Base-by-base conservation (phyloP, 2,113 vertebrate genomes). In the Semnopithecus entellus region DNA sequence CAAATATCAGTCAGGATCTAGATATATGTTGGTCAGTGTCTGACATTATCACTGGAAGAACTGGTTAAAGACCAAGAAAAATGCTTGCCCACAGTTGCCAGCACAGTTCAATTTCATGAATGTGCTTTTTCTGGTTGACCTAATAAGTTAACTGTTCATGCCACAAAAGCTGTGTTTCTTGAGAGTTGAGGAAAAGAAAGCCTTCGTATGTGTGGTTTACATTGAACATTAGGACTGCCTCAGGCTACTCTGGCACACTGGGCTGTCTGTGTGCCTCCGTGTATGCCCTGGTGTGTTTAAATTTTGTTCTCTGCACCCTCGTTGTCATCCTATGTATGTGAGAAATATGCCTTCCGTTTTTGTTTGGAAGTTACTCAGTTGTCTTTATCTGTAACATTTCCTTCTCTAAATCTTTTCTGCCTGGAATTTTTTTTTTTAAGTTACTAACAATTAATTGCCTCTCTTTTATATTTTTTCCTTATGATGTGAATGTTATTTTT, bases 381-480 rank as follows among this genome's bases (percentile, higher is more conserved):
- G n/a, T 91, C 70, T 91, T 78, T 45, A 64, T 88, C 59, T 93
- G 40, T 68, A 91, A 43, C 2, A 30, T 59, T 95, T 92, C 27
- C 35, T 16, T 68, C 30, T 88, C 59, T 35, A 73, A 61, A 88
- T 78, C 20, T 66, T 30, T 85, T 90, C 45, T 84, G 40, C 59
- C 32, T 93, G 45, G 17, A 55, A 18, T 8, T 45, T 45, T 30
- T 64, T 64, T 75, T 79, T 94, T 25, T 61, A 12, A 45, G 35
- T 86, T 76, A 32, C 40, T 84, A 50, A 72, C 32, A 92, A 7
- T 89, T 79, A 73, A 38, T 87, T 94, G 43, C 43, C 32, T 84
- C 45, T 83, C 25, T 5, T 83, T 4, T 38, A 13, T 6, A 17
- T 40, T 38, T 82, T 86, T 82, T 76, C 14, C 43, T 59, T 43